Base-by-base conservation (phyloP, 2,797 vertebrate species). In the Scarus forsteni region DNA sequence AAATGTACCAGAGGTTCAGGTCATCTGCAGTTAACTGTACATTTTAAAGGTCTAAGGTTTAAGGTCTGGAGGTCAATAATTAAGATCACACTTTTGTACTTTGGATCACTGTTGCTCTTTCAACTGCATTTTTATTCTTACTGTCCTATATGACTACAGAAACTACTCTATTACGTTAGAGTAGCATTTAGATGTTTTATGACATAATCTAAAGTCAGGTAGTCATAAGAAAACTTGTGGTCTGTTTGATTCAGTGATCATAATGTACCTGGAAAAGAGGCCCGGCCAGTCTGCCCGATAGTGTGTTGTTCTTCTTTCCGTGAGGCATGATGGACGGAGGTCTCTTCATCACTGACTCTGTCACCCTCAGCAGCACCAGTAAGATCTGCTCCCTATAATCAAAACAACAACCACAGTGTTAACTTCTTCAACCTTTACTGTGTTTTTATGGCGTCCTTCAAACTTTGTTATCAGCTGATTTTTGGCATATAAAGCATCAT, bases 281-380 rank as follows among this genome's bases (percentile, higher is more conserved):
- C 84, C 96, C 98, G 74, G 98, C 96, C 91, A 99, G 93, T 51
- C 98, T 94, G 83, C 97, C 97, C 74, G 98, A 98, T 86, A 99
- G 93, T 1, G 96, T 98, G 86, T 92, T 94, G 85, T 85, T 96
- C 94, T 99, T 99, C 89, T 96, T 98, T 86, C 96, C 96, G 66
- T 95, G 96, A 83, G 96, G 97, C 88, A 98, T 96, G 90, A 96
- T 95, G 86, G 98, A 97, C 18, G 97, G 96, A 75, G 97, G 95
- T 84, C 97, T 96, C 92, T 99, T 99, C 95, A 99, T 95, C 72
- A 99, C 98, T 2, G 96, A 98, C 89, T 99, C 98, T 0, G 98
- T 99, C 85, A 99, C 97, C 84, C 98, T 96, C 80, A 99, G 95
- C 81, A 99, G 92, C 70, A 99, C 97, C 89, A 98, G 93, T 49